Evolutionary conservation across 2,113 vertebrate species (phyloP).

Genomic region (Zosterops lateralis): DNA sequence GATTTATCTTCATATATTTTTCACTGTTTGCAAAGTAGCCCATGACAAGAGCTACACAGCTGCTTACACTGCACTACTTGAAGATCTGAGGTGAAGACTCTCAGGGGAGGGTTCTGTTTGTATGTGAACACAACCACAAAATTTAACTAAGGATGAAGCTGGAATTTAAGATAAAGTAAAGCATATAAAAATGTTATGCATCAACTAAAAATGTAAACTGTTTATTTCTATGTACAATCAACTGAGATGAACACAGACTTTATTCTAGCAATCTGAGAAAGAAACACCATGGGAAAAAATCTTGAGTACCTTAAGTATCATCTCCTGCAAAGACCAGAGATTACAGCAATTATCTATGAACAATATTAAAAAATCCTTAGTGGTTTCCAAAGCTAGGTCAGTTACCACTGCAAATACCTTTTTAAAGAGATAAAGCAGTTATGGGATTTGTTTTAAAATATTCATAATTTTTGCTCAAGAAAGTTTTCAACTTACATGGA

Average conservation of each 20-base stretch:
- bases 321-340: constrained; percentile 49
- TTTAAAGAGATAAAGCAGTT: neutral
- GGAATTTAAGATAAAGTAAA: constrained; percentile 17
- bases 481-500: neutral
- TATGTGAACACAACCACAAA: constrained; percentile 4
- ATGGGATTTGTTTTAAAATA: neutral
- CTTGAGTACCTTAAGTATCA: constrained; percentile 12
- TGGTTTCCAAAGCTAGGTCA: neutral
- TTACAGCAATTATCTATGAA: constrained; percentile 23
- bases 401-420: neutral
- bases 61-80: neutral
- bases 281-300: constrained; percentile 19
- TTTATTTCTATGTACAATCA: constrained; percentile 27
- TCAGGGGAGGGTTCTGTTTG: neutral
- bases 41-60: neutral
- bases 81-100: neutral
- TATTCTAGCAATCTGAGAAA: constrained; percentile 6
- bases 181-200: constrained; percentile 35
- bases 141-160: constrained; percentile 31
- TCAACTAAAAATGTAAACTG: constrained; percentile 1
- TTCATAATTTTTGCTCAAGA: neutral
- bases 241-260: constrained; percentile 21
- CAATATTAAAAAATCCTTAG: constrained; percentile 33
- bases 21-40: neutral
- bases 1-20: neutral